These are phyloP conservation scores for Hylaeus anthracinus DNA, from an alignment of 1,140 invertebrate genomes.

Conservation along the genomic window DNA sequence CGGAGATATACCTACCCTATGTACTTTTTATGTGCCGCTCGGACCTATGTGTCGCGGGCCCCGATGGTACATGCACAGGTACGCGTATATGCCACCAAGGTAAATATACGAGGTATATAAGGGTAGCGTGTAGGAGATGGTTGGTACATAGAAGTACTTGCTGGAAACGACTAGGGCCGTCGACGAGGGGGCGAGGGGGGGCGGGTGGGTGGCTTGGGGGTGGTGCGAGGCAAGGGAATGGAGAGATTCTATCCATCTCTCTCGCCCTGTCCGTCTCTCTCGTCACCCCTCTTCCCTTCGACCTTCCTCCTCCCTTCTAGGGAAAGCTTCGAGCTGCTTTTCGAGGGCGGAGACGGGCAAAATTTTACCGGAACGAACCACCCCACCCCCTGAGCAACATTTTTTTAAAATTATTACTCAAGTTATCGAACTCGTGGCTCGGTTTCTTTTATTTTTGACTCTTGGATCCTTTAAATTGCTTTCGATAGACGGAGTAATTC, in stretches of 20 bases:
- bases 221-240: constrained; percentile 54
- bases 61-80: constrained; percentile 45
- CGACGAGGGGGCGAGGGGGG: constrained; percentile 59
- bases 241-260: constrained; percentile 53
- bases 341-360: too few relatives aligned
- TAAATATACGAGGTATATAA: constrained; percentile 77
- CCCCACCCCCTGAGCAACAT: too few relatives aligned
- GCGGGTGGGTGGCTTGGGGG: neutral
- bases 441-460: too few relatives aligned
- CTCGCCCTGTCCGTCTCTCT: constrained; percentile 24
- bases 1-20: constrained; percentile 55
- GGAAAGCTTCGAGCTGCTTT: constrained; percentile 56
- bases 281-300: neutral
- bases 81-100: constrained; percentile 63
- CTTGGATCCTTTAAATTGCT: too few relatives aligned
- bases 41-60: constrained; percentile 60
- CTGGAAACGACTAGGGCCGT: constrained; percentile 78
- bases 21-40: constrained; percentile 62
- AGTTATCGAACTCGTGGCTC: too few relatives aligned
- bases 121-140: constrained; percentile 78
- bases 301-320: constrained; percentile 36
- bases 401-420: too few relatives aligned
- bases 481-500: too few relatives aligned
- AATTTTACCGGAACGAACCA: too few relatives aligned
- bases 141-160: constrained; percentile 79